phyloP scores from a whole-genome alignment of 1,140 invertebrate species.

The Metaphire vulgaris region DNA sequence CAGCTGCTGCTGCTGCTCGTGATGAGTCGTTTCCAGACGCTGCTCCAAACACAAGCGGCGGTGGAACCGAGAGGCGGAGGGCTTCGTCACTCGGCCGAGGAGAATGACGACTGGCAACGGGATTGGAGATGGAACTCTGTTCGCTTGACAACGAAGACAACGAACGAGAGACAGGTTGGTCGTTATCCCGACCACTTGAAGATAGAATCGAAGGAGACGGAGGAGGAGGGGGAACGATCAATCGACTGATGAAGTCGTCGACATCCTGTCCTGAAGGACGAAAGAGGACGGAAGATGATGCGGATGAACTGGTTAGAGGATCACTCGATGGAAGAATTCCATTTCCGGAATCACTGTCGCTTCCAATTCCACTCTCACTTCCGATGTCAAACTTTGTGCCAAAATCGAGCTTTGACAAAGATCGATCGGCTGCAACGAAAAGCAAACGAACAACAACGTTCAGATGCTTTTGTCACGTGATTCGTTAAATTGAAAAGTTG shows the following conservation, averaged over 20 bases:
- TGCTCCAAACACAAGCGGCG: background rate
- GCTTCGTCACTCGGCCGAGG: background rate
- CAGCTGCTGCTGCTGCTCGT: background rate
- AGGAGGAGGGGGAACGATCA: background rate
- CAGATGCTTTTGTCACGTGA: too few relatives aligned
- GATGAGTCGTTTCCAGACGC: too few relatives aligned
- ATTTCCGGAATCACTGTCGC: background rate
- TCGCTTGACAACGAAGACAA: background rate
- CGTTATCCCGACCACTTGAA: too few relatives aligned
- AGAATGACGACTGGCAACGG: background rate
- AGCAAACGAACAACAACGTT: too few relatives aligned
- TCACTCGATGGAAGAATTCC: background rate
- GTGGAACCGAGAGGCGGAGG: background rate
- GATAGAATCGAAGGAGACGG: too few relatives aligned
- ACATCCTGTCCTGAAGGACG: background rate
- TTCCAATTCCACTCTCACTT: background rate
- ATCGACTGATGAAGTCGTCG: background rate
- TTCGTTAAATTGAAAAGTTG: too few relatives aligned
- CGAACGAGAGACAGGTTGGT: background rate
- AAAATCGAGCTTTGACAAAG: background rate
- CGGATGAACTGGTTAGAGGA: background rate
- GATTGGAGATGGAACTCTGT: background rate
- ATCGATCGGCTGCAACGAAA: background rate
- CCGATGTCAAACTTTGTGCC: background rate
- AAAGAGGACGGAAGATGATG: background rate